Percentiles rank a stretch among this genome's conserved stretches.
phyloP scores from a whole-genome alignment of 2,797 vertebrate genomes.

The Cyprinella venusta region DNA sequence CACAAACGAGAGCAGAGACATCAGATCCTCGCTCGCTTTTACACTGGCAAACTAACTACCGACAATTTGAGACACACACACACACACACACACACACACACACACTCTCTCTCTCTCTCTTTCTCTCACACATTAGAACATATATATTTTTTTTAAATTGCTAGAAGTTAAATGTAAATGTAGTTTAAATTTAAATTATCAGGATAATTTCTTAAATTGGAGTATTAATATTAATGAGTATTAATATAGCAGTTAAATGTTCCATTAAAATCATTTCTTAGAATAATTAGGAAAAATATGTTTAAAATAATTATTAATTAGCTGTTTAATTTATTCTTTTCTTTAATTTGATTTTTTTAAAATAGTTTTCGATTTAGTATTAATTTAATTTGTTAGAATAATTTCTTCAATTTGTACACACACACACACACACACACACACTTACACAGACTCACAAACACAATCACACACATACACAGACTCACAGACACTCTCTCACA shows the following conservation, averaged over 20 bases:
- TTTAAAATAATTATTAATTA: too few relatives aligned
- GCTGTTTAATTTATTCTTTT: background rate
- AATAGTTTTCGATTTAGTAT: background rate
- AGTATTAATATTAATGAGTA: too few relatives aligned
- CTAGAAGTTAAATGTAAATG: background rate
- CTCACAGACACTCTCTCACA: too few relatives aligned
- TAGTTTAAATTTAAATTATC: background rate
- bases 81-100: too few relatives aligned
- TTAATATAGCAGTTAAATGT: background rate
- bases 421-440: too few relatives aligned
- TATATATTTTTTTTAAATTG: background rate
- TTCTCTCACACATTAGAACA: too few relatives aligned
- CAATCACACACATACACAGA: too few relatives aligned
- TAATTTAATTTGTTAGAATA: background rate
- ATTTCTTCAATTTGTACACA: background rate
- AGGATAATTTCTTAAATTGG: too few relatives aligned
- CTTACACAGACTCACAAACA: too few relatives aligned
- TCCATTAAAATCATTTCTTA: background rate
- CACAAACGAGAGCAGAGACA: background rate
- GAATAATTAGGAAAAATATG: background rate
- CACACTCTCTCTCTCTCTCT: too few relatives aligned
- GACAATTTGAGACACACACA: background rate
- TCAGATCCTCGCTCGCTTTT: background rate
- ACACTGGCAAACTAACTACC: background rate
- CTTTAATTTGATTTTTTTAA: too few relatives aligned